phyloP scores from a whole-genome alignment of 35 echinoderm and acorn worm genomes.

The Apostichopus parvimensis region DNA sequence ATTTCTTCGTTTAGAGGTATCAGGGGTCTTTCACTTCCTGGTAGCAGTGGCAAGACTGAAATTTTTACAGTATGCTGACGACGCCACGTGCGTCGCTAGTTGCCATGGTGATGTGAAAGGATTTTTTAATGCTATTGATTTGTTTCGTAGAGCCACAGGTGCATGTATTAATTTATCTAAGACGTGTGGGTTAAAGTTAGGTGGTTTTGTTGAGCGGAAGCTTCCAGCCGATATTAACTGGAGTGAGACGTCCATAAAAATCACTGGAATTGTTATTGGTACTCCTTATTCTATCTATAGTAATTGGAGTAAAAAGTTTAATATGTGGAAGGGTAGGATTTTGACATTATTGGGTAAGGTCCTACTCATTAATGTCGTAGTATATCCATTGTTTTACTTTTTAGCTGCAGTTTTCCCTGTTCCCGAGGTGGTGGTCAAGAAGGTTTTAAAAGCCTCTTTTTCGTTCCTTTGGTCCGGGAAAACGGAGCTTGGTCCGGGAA shows the following conservation, averaged over 20 bases:
- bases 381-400: conserved; percentile 46
- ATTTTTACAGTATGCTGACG: conserved; percentile 30
- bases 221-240: not conserved
- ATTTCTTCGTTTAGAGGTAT: not conserved
- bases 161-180: conserved; percentile 6
- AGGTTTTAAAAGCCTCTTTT: not conserved
- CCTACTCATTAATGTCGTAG: not conserved
- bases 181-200: conserved; percentile 5
- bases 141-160: conserved; percentile 16
- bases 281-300: not conserved
- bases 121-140: not conserved
- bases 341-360: not conserved
- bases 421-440: not conserved
- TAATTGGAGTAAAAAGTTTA: not conserved
- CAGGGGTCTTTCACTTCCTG: not conserved
- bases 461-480: conserved; percentile 3
- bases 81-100: conserved; percentile 34
- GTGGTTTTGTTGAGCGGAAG: not conserved
- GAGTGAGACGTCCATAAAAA: not conserved
- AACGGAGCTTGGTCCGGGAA: not conserved
- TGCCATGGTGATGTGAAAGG: not conserved
- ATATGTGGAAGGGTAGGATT: not conserved
- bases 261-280: conserved; percentile 1
- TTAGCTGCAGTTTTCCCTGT: conserved; percentile 13
- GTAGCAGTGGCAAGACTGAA: not conserved